Conservation (phyloP, 2,888 invertebrate genomes). For the Phorcus lineatus region DNA sequence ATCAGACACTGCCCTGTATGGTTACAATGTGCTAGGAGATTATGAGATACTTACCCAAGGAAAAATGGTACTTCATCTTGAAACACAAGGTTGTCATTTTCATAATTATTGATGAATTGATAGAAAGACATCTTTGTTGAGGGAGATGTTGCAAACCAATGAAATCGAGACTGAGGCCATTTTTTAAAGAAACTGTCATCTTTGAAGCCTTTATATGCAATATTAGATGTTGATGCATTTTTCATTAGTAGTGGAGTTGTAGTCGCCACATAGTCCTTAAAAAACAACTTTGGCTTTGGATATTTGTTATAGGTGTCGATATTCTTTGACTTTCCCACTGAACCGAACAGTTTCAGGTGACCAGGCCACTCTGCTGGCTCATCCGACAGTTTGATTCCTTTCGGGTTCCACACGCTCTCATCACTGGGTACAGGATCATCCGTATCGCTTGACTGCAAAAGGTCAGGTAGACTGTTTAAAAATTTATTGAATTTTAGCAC, state of each 20-base stretch:
- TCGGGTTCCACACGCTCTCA: neutral
- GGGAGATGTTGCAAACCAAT: neutral
- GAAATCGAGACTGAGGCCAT: constrained; percentile 12
- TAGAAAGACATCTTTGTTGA: neutral
- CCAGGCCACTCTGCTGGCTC: constrained; percentile 22
- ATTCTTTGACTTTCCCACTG: neutral
- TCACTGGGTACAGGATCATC: neutral
- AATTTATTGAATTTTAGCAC: no score
- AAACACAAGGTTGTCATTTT: neutral
- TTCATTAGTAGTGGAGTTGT: constrained; percentile 12
- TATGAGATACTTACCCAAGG: constrained; percentile 17
- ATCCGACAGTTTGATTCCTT: constrained; percentile 3
- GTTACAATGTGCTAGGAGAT: no score
- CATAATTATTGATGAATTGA: constrained; percentile 1
- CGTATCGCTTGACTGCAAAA: neutral
- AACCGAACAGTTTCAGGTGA: constrained; percentile 16
- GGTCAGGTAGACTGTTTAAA: no score
- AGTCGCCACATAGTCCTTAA: constrained; percentile 21
- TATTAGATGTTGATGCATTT: neutral
- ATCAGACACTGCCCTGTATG: no score
- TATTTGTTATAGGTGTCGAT: neutral
- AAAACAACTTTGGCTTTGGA: neutral
- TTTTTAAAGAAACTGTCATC: constrained; percentile 10
- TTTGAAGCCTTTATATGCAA: constrained; percentile 7
- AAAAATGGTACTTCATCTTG: constrained; percentile 19